These are phyloP conservation scores for Koerneria pararmatus DNA, from an alignment of 2,888 invertebrate genomes.

Conservation along the genomic window DNA sequence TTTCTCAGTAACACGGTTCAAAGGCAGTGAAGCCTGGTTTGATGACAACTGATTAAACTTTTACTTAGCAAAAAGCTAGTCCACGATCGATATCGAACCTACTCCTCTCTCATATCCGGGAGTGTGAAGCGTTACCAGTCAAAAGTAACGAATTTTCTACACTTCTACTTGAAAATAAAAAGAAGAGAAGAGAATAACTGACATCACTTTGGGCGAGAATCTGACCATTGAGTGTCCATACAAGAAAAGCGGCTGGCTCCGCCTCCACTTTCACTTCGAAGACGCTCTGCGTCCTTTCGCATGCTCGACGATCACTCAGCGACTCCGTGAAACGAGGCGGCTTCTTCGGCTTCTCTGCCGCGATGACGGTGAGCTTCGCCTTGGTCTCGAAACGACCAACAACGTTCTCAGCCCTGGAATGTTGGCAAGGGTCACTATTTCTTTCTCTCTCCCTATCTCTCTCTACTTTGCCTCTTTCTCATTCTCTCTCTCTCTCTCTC, in stretches of 20 bases:
- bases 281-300: constrained; percentile 26
- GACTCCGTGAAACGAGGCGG: constrained; percentile 50
- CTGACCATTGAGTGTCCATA: constrained; percentile 52
- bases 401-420: constrained; percentile 50
- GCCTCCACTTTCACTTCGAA: constrained; percentile 55
- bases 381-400: constrained; percentile 57
- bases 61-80: background rate
- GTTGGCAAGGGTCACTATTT: no score
- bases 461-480: no score
- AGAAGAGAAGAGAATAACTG: constrained; percentile 35
- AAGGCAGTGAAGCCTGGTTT: no score
- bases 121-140: no score
- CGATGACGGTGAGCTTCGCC: constrained; percentile 50
- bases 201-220: constrained; percentile 41
- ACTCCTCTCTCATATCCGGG: background rate
- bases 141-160: no score
- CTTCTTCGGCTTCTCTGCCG: constrained; percentile 48
- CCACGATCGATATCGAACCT: background rate
- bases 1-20: no score
- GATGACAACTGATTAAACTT: no score
- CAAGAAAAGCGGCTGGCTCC: constrained; percentile 54
- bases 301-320: constrained; percentile 64
- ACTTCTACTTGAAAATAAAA: no score
- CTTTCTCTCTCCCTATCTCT: no score
- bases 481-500: no score